Base-by-base conservation (phyloP, 2,797 vertebrate genomes). In the Calcarius lapponicus region DNA sequence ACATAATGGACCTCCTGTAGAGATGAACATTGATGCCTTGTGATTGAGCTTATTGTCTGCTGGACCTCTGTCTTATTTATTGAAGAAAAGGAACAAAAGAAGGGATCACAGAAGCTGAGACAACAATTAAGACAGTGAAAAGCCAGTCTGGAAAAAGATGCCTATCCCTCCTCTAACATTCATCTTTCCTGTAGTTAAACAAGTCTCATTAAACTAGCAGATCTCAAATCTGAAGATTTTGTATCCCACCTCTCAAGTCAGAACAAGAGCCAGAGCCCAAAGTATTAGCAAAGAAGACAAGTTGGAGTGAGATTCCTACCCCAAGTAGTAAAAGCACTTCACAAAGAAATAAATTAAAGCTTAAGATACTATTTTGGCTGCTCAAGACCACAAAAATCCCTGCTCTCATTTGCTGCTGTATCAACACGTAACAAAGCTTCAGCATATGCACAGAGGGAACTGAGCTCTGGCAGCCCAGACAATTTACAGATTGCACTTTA, bases 11-110 rank as follows among this genome's bases (percentile, higher is more conserved):
- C 58, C 56, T 86, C 93, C 93, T 81, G 84, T 10, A 40, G 90
- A 81, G 90, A 92, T 9, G 22, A 94, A 88, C 83, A 86, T 50
- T 51, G 66, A 86, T 75, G 80, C 43, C 66, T 69, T 47, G 25
- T 26, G 43, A 94, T 13, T 65, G 47, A 94, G 76, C 66, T 88
- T 47, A 88, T 75, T 86, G 70, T 93, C 51, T 84, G 73, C 8
- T 61, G 48, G 74, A 81, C 66, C 43, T 79, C 57, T 42, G 50
- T 31, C 62, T 86, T 58, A 61, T 40, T 90, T 66, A 70, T 3
- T 60, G 43, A 79, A 65, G 31, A 90, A 83, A 65, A 83, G n/a
- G 42, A 83, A 95, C 76, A 93, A 96, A 93, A 90, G 87, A 88
- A 94, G 47, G 17, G 60, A 92, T 88, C 43, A 42, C 7, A 42